Conservation (phyloP, 1,140 invertebrate species). For the Neotoxoptera formosana region DNA sequence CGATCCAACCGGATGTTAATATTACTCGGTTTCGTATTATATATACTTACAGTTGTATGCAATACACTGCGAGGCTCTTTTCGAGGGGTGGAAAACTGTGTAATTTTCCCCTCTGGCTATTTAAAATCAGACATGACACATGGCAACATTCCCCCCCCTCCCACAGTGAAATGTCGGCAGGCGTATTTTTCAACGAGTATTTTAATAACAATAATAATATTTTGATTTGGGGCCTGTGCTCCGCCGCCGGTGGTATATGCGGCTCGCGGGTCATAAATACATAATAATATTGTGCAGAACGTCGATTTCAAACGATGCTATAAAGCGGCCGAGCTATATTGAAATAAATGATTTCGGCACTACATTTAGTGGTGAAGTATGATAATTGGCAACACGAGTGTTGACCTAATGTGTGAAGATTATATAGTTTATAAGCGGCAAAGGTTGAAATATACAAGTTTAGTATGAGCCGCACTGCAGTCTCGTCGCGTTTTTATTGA, state of each 20-base stretch:
- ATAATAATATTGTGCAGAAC: not conserved
- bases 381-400: no score
- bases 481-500: no score
- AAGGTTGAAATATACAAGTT: no score
- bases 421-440: no score
- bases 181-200: not conserved
- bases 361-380: not conserved
- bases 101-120: not conserved
- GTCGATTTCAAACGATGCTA: not conserved
- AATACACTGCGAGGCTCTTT: not conserved
- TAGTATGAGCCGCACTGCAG: no score
- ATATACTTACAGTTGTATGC: not conserved
- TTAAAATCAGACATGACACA: not conserved
- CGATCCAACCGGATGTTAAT: not conserved
- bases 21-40: not conserved
- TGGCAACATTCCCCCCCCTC: not conserved
- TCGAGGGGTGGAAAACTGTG: not conserved
- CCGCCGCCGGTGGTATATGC: no score
- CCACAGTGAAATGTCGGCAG: not conserved
- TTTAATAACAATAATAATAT: not conserved
- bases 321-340: no score
- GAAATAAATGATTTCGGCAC: no score
- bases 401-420: no score
- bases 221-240: not conserved
- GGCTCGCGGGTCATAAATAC: not conserved